Conservation (phyloP, 2,113 vertebrate genomes). For the Nesoenas mayeri region DNA sequence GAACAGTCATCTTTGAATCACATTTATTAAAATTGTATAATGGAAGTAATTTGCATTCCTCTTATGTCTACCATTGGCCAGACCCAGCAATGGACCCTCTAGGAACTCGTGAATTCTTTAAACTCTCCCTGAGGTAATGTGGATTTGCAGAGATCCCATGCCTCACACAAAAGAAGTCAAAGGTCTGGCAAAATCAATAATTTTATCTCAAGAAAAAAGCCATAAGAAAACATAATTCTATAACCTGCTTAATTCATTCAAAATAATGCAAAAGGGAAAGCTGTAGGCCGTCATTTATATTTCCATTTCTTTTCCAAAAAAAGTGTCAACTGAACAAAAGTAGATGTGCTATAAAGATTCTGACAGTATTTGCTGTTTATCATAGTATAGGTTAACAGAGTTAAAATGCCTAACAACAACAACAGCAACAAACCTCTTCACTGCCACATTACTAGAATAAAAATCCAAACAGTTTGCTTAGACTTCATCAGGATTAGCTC, state of each 20-base stretch:
- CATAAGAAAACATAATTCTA: neutral
- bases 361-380: neutral
- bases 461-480: neutral
- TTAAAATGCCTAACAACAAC: neutral
- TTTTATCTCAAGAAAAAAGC: neutral
- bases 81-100: neutral
- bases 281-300: neutral
- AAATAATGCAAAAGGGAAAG: neutral
- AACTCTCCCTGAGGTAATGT: neutral
- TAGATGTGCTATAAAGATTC: neutral
- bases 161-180: neutral
- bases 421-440: neutral
- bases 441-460: neutral
- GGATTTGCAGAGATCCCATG: neutral
- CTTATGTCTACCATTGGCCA: neutral
- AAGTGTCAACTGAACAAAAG: neutral
- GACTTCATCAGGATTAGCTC: neutral
- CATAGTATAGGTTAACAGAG: neutral
- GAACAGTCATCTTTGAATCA: neutral
- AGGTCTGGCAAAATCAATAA: neutral
- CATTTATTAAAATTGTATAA: constrained; percentile 50
- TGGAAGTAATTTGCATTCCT: constrained; percentile 41
- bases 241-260: neutral
- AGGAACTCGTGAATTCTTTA: neutral
- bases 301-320: neutral